These are phyloP conservation scores for Listronotus bonariensis DNA, from an alignment of 1,140 invertebrate genomes.

Conservation along the genomic window DNA sequence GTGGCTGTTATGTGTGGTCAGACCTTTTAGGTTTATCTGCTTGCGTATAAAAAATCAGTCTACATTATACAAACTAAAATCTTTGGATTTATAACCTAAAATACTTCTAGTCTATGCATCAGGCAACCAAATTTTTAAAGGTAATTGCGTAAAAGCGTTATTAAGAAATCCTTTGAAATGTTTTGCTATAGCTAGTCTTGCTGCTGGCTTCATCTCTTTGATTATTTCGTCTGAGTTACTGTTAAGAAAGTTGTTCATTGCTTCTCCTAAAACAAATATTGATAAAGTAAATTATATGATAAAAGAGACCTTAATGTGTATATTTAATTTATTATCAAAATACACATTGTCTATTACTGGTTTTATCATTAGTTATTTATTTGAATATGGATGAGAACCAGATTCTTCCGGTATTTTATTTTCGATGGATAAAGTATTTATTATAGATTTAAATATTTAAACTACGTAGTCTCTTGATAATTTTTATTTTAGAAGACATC, in stretches of 20 bases:
- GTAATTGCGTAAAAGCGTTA: conserved; percentile 74
- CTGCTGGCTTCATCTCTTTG: conserved; percentile 80
- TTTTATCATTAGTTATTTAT: no score
- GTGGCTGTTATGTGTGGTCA: no score
- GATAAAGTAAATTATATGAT: conserved; percentile 2
- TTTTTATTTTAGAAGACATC: no score
- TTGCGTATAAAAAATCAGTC: background rate
- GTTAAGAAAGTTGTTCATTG: conserved; percentile 84
- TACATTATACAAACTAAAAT: background rate
- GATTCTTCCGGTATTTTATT: no score
- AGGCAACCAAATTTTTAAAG: conserved; percentile 74
- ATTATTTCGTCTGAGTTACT: conserved; percentile 84
- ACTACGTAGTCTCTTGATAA: no score
- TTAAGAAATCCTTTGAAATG: conserved; percentile 80
- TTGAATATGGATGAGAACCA: no score
- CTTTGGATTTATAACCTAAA: background rate
- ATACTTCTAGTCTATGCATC: conserved; percentile 42
- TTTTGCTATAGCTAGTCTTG: conserved; percentile 72
- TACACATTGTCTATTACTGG: no score
- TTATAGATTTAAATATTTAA: no score
- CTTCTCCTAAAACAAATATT: conserved; percentile 65
- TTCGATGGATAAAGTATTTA: no score
- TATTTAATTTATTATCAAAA: no score
- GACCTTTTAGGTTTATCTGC: no score
- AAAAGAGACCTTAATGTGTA: no score